Percentiles rank a stretch among this genome's conserved stretches.
phyloP scores from a whole-genome alignment of 2,113 vertebrate genomes.

The Pagrus major region DNA sequence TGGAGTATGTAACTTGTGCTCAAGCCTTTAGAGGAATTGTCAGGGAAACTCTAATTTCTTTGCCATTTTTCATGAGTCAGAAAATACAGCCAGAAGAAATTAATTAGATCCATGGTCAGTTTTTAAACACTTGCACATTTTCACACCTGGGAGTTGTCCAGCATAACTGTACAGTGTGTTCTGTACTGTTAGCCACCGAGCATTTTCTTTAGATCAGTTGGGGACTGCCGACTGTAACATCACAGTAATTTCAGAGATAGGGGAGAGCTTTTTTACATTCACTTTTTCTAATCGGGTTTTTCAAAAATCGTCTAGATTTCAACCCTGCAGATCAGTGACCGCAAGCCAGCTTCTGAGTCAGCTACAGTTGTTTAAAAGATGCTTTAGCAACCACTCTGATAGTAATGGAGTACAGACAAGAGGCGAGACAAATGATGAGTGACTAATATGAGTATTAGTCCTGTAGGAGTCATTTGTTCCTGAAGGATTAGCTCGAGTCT shows the following conservation, averaged over 20 bases:
- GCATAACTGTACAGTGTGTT: not conserved
- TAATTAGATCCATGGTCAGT: not conserved
- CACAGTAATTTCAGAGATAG: not conserved
- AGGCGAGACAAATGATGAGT: constrained; percentile 42
- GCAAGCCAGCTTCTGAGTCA: not conserved
- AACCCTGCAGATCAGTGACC: constrained; percentile 14
- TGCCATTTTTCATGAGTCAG: not conserved
- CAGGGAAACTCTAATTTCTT: not conserved
- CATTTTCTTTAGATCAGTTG: constrained; percentile 16
- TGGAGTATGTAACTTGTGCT: not conserved
- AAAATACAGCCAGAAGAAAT: not conserved
- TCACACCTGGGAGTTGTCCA: constrained; percentile 36
- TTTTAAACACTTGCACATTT: constrained; percentile 24
- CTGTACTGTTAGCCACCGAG: not conserved
- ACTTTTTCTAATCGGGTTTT: constrained; percentile 4
- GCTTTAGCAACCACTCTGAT: constrained; percentile 1
- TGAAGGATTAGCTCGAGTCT: constrained; percentile 44
- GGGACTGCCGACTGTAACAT: not conserved
- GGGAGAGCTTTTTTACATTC: not conserved
- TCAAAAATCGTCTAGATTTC: not conserved
- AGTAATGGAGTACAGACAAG: constrained; percentile 8
- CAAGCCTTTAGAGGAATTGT: not conserved
- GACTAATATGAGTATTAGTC: not conserved
- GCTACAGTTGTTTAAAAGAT: constrained; percentile 8
- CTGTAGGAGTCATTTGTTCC: constrained; percentile 46